These are phyloP conservation scores for Leuciscus idus DNA, from an alignment of 2,113 vertebrate species.

Conservation along the genomic window DNA sequence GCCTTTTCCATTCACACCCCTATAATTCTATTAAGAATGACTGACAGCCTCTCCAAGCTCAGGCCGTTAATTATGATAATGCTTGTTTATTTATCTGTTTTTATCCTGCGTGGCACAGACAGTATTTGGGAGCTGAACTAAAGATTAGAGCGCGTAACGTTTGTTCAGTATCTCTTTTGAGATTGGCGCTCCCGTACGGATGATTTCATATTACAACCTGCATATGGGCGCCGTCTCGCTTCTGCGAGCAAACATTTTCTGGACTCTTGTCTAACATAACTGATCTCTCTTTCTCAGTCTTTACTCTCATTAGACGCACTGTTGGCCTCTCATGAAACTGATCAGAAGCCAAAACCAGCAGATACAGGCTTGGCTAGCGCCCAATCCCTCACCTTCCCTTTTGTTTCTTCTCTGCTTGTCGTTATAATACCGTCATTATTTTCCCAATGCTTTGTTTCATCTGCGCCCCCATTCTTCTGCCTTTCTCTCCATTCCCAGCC, in stretches of 20 bases:
- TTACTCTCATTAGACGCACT: conserved; percentile 34
- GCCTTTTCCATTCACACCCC: conserved; percentile 18
- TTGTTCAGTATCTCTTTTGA: conserved; percentile 13
- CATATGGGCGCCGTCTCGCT: background rate
- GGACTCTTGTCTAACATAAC: conserved; percentile 35
- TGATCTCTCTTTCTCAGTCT: conserved; percentile 1
- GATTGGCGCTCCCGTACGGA: background rate
- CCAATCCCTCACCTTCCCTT: conserved; percentile 97
- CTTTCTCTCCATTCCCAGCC: conserved; percentile 74
- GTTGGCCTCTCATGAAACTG: conserved; percentile 58
- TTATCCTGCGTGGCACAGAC: background rate
- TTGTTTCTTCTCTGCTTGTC: conserved; percentile 73
- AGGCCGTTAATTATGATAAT: background rate
- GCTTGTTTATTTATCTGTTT: conserved; percentile 18
- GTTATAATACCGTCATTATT: conserved; percentile 89
- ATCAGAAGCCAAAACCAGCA: conserved; percentile 63
- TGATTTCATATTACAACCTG: background rate
- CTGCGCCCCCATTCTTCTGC: conserved; percentile 27
- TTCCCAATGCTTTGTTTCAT: conserved; percentile 85
- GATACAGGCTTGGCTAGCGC: conserved; percentile 79
- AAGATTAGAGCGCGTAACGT: background rate
- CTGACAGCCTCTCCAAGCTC: conserved; percentile 19
- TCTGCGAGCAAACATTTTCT: background rate
- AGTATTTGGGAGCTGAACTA: conserved; percentile 5
- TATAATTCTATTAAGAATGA: conserved; percentile 47